These are phyloP conservation scores for Cheumatopsyche charites DNA, from an alignment of 1,140 invertebrate species.

Conservation along the genomic window DNA sequence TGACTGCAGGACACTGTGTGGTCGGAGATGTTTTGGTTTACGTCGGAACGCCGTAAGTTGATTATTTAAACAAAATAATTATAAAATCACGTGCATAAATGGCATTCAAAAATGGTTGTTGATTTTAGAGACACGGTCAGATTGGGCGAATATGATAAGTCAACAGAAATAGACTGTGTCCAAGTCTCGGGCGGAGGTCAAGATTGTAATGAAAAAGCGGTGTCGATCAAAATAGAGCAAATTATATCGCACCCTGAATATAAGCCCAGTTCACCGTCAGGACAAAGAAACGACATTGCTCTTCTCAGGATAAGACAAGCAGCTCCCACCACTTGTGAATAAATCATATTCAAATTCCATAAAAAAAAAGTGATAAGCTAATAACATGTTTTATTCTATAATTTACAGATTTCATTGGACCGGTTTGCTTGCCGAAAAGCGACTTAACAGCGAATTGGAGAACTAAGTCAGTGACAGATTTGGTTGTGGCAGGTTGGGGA, in stretches of 20 bases:
- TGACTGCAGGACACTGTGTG: conserved; percentile 57
- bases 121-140: conserved; percentile 54
- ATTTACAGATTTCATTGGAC: conserved; percentile 39
- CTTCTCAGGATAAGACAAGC: conserved; percentile 55
- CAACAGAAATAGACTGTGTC: conserved; percentile 54
- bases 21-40: neutral
- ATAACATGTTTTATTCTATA: too few relatives aligned
- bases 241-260: conserved; percentile 58
- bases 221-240: conserved; percentile 53
- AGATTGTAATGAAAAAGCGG: conserved; percentile 52
- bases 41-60: conserved; percentile 49
- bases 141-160: conserved; percentile 61
- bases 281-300: conserved; percentile 59
- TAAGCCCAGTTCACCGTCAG: conserved; percentile 48
- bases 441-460: neutral
- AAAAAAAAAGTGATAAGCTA: neutral
- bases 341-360: neutral
- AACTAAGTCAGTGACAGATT: conserved; percentile 24
- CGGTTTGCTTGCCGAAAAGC: conserved; percentile 33
- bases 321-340: conserved; percentile 55
- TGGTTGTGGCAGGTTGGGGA: conserved; percentile 75
- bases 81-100: too few relatives aligned
- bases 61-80: neutral
- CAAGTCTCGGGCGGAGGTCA: conserved; percentile 51
- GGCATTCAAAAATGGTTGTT: too few relatives aligned